phyloP scores from a whole-genome alignment of 1,140 invertebrate species.

The Danaus melanippus region DNA sequence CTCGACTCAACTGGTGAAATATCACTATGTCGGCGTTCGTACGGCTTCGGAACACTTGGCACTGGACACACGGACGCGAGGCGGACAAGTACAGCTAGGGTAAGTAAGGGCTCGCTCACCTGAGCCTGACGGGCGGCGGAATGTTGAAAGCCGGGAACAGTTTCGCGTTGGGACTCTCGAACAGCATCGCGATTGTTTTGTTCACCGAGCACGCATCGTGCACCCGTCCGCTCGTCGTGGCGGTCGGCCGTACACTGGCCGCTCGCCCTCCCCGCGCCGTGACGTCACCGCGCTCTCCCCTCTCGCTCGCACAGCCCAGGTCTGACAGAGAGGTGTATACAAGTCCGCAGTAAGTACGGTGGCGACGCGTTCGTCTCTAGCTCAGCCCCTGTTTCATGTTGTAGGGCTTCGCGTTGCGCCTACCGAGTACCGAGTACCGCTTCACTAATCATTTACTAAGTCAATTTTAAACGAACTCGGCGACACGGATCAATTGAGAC shows the following conservation, averaged over 20 bases:
- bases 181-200: conserved; percentile 61
- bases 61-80: conserved; percentile 29
- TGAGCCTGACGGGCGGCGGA: conserved; percentile 65
- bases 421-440: conserved; percentile 14
- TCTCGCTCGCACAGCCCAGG: conserved; percentile 21
- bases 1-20: conserved; percentile 32
- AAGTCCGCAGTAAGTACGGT: conserved; percentile 35
- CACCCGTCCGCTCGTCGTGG: conserved; percentile 39
- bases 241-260: conserved; percentile 56
- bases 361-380: conserved; percentile 35
- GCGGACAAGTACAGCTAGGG: background rate
- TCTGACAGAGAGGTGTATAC: conserved; percentile 19
- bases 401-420: conserved; percentile 37
- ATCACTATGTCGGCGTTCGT: conserved; percentile 40
- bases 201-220: conserved; percentile 61
- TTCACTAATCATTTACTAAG: conserved; percentile 29
- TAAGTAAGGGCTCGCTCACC: conserved; percentile 44
- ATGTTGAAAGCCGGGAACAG: conserved; percentile 69
- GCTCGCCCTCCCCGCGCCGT: conserved; percentile 34
- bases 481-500: conserved; percentile 13
- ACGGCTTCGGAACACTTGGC: conserved; percentile 33
- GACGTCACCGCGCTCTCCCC: conserved; percentile 32
- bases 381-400: conserved; percentile 38
- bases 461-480: conserved; percentile 32
- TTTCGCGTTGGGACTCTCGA: conserved; percentile 68